Evolutionary conservation across 1,140 invertebrate genomes (phyloP), one percentile per base, ranked within the genome.

Genomic region (Agraylea sexmaculata): DNA sequence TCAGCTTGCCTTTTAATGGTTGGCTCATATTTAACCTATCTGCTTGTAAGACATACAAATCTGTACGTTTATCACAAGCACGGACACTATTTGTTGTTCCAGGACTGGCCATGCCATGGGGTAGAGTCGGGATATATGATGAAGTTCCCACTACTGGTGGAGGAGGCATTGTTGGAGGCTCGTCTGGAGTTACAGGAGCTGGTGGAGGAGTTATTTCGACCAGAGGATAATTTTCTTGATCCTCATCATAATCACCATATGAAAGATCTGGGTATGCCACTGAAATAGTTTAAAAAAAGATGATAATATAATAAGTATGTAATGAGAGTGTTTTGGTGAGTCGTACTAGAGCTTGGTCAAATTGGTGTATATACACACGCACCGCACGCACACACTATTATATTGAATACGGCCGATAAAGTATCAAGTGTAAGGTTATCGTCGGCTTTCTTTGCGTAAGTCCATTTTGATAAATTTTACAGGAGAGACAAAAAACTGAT

Each of bases 41-140:
- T 0, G 82, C 81, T 60, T 90, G 83, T 10, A 91, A 58, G 40
- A 84, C 80, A 57, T 89, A 92, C 1, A 93, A 71, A 59, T 89
- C 83, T 0, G 86, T 83, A 54, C 82, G 81, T 44, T 87, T 82
- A 57, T 90, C 87, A 51, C 89, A 93, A 0, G 82, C 75, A 16
- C 84, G 66, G 11, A 80, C 60, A 52, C 43, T 38, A 11, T 27
- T 28, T 55, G 59, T 72, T 47, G 64, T 69, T 22, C 69, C 74
- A 57, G 65, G 69, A 40, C 57, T 62, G 4, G 64, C 53, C 19
- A 62, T 53, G 20, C 70, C 53, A n/a, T 65, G 59, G 28, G 54
- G 53, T 54, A 64, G 55, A 54, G 59, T 43, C 27, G 57, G 37
- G 52, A 52, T 43, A n/a, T n/a, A n/a, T 58, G 49, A 37, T 54